Evolutionary conservation across 2,888 invertebrate species (phyloP).

Genomic region (Caenorhabditis doughertyi): DNA sequence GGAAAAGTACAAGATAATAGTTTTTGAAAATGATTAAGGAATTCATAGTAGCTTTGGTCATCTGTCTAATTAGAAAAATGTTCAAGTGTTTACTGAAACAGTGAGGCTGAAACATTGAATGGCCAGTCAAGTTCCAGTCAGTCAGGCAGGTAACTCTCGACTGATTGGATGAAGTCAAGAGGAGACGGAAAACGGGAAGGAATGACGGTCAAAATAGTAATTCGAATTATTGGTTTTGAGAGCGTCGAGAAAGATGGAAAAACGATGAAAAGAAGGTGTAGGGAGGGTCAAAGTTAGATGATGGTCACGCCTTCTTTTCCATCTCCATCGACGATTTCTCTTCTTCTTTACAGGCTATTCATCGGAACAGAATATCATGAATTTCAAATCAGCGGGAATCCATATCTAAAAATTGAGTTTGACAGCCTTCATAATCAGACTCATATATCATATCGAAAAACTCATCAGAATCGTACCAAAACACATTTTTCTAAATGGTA

Average conservation of each 20-base stretch:
- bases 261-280: slow-evolving; percentile 34
- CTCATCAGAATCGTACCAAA: background rate
- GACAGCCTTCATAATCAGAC: background rate
- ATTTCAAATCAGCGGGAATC: slow-evolving; percentile 4
- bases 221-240: slow-evolving; percentile 59
- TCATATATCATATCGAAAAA: background rate
- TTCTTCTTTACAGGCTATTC: slow-evolving; percentile 10
- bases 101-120: background rate
- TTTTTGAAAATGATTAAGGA: background rate
- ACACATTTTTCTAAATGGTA: background rate
- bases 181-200: slow-evolving; percentile 35
- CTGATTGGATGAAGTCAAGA: slow-evolving; percentile 39
- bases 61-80: slow-evolving; percentile 36
- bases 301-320: slow-evolving; percentile 56
- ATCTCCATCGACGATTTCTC: slow-evolving; percentile 27
- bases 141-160: background rate
- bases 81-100: slow-evolving; percentile 53
- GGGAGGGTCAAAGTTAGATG: slow-evolving; percentile 43
- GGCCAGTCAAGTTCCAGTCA: slow-evolving; percentile 20
- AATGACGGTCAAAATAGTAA: slow-evolving; percentile 61
- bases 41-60: background rate
- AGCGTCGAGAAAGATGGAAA: slow-evolving; percentile 36
- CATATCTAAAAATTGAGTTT: slow-evolving; percentile 17
- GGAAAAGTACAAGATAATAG: too few relatives aligned
- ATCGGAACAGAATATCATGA: slow-evolving; percentile 14